phyloP scores from a whole-genome alignment of 2,888 invertebrate species.

The Hirtodrosophila trivittata region DNA sequence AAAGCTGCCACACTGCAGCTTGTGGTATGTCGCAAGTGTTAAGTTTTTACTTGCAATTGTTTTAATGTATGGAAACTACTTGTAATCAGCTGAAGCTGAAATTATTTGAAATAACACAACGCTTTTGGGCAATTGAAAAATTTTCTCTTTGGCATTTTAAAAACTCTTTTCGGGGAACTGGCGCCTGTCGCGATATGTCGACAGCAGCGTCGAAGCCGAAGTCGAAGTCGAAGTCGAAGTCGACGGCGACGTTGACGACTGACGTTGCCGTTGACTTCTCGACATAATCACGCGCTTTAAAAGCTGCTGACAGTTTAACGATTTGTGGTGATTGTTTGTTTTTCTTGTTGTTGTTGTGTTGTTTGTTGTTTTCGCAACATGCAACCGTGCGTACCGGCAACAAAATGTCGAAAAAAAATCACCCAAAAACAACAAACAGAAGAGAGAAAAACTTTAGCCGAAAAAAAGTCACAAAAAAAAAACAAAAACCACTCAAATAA shows the following conservation, averaged over 20 bases:
- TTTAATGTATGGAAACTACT: neutral
- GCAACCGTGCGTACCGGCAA: slow-evolving; percentile 72
- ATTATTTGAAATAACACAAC: neutral
- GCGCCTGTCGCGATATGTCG: slow-evolving; percentile 64
- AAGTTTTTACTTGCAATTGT: neutral
- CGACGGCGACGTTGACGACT: slow-evolving; percentile 20
- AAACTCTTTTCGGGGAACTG: slow-evolving; percentile 63
- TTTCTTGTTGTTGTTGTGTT: slow-evolving; percentile 36
- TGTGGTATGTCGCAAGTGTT: too few relatives aligned
- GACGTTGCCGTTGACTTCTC: slow-evolving; percentile 54
- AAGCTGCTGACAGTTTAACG: slow-evolving; percentile 81
- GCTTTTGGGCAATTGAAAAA: slow-evolving; percentile 64
- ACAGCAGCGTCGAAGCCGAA: slow-evolving; percentile 1
- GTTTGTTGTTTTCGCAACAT: slow-evolving; percentile 58
- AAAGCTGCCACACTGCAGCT: too few relatives aligned
- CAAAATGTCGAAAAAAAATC: slow-evolving; percentile 42
- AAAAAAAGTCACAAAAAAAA: slow-evolving; percentile 35
- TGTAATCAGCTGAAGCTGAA: neutral
- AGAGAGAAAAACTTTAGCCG: slow-evolving; percentile 48
- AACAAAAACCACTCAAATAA: slow-evolving; percentile 28
- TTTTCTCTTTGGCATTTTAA: slow-evolving; percentile 62
- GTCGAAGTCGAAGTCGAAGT: slow-evolving; percentile 7
- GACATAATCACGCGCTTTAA: slow-evolving; percentile 80
- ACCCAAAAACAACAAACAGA: slow-evolving; percentile 27
- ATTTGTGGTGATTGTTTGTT: slow-evolving; percentile 81